Conservation (phyloP, 2,888 invertebrate genomes). For the Ochropacha duplaris region DNA sequence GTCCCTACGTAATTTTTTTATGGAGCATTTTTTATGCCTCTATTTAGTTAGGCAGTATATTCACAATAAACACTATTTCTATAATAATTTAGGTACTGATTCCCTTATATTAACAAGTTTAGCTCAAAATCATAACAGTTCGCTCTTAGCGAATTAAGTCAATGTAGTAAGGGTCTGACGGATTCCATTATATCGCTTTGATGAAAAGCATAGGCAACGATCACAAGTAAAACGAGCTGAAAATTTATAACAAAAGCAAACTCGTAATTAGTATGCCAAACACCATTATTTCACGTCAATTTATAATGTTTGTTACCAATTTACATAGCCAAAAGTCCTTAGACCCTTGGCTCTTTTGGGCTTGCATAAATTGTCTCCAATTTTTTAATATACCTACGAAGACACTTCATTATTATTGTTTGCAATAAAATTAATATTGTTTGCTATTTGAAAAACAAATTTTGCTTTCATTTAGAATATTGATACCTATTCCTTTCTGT, state of each 20-base stretch:
- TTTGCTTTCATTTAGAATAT: too few species aligned
- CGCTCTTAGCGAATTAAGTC: not conserved
- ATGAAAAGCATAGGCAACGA: not conserved
- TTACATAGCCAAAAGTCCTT: conserved; percentile 18
- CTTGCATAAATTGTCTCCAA: conserved; percentile 15
- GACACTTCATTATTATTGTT: not conserved
- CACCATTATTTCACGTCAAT: conserved; percentile 10
- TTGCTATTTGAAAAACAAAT: too few species aligned
- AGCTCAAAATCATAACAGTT: not conserved
- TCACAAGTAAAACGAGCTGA: not conserved
- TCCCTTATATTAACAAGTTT: too few species aligned
- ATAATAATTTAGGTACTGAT: too few species aligned
- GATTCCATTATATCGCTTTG: not conserved
- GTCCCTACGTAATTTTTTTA: not conserved
- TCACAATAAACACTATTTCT: too few species aligned
- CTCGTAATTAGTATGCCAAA: not conserved
- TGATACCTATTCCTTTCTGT: too few species aligned
- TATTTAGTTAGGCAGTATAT: too few species aligned
- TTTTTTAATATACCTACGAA: not conserved
- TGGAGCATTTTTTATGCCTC: not conserved
- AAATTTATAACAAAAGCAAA: not conserved
- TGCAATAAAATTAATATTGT: too few species aligned
- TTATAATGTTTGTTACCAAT: conserved; percentile 17
- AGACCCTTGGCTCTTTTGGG: conserved; percentile 7
- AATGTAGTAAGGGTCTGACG: not conserved